phyloP scores from a whole-genome alignment of 2,797 vertebrate species.

The Gila robusta region DNA sequence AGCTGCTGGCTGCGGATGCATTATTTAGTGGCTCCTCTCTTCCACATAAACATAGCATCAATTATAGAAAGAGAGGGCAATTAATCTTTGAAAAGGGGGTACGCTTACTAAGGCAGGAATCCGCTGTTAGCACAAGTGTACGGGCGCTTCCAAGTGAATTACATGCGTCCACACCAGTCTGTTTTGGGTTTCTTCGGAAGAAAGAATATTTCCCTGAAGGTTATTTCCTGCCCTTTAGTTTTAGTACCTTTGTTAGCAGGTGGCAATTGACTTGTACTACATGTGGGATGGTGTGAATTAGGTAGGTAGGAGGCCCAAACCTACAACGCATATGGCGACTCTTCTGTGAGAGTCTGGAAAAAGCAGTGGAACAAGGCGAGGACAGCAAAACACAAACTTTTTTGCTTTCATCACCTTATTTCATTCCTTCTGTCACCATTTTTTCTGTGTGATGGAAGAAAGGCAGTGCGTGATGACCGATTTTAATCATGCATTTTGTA shows the following conservation, averaged over 20 bases:
- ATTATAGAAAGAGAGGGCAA: conserved; percentile 74
- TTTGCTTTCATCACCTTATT: background rate
- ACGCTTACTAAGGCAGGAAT: conserved; percentile 57
- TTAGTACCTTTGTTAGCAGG: background rate
- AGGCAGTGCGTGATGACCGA: background rate
- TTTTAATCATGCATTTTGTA: conserved; percentile 43
- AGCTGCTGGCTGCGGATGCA: conserved; percentile 57
- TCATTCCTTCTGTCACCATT: conserved; percentile 2
- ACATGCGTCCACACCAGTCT: background rate
- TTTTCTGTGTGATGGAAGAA: conserved; percentile 3
- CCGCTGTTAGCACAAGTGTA: conserved; percentile 37
- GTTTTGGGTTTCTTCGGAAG: background rate
- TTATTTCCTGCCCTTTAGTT: conserved; percentile 8
- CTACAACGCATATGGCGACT: background rate
- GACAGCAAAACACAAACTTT: background rate
- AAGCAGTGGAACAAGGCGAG: background rate
- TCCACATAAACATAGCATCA: conserved; percentile 74
- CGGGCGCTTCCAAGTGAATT: conserved; percentile 13
- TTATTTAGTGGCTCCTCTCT: conserved; percentile 75
- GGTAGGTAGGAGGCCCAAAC: background rate
- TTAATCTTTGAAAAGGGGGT: conserved; percentile 68
- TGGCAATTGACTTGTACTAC: background rate
- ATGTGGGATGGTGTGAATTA: conserved; percentile 15
- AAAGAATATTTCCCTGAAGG: background rate
- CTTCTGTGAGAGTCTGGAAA: background rate